Conservation (phyloP, 2,113 vertebrate genomes). For the Nothoprocta perdicaria region DNA sequence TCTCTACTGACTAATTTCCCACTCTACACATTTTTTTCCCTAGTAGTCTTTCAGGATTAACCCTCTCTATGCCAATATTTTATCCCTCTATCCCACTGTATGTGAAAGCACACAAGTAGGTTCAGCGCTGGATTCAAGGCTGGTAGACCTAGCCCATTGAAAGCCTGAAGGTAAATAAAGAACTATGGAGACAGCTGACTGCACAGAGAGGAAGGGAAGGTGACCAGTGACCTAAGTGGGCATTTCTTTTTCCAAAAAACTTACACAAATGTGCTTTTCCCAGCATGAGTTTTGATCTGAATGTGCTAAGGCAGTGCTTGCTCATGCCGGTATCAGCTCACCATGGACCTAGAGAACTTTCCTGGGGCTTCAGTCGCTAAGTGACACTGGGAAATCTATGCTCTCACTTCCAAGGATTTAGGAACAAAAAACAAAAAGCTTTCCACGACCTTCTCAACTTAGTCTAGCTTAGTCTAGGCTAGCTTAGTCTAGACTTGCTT, state of each 20-base stretch:
- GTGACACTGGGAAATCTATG: background rate
- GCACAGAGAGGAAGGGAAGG: background rate
- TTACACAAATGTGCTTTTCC: background rate
- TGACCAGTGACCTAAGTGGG: background rate
- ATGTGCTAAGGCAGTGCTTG: background rate
- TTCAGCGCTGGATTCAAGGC: background rate
- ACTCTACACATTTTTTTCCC: slow-evolving; percentile 57
- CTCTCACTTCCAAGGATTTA: background rate
- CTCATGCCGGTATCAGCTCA: background rate
- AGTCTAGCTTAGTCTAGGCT: too few species aligned
- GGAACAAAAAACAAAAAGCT: background rate
- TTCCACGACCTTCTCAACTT: background rate
- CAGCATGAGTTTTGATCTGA: background rate
- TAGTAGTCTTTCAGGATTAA: slow-evolving; percentile 60
- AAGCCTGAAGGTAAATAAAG: background rate
- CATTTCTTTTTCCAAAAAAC: background rate
- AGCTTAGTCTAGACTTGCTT: background rate
- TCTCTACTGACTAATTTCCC: slow-evolving; percentile 83
- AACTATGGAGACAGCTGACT: background rate
- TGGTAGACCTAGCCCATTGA: background rate
- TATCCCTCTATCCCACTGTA: background rate
- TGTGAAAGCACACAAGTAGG: background rate
- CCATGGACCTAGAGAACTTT: background rate
- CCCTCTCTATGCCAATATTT: background rate
- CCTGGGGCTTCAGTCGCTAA: background rate